These are phyloP conservation scores for Oscheius sp. DNA, from an alignment of 2,888 invertebrate species.

Conservation along the genomic window DNA sequence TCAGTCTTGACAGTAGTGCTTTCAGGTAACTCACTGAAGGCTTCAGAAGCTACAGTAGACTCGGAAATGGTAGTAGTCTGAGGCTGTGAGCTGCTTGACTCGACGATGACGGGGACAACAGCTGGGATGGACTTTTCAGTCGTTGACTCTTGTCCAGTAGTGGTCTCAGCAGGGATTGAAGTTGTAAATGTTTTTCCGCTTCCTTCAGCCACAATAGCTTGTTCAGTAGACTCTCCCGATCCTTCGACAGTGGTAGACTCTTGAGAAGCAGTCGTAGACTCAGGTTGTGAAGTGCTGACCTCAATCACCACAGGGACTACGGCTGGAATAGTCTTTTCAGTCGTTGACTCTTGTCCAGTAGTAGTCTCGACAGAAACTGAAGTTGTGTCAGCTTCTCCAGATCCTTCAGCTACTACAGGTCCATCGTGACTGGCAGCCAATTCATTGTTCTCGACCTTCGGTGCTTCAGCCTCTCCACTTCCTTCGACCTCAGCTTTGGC, in stretches of 20 bases:
- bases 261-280: neutral
- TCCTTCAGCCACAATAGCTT: neutral
- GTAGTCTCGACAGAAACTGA: neutral
- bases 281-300: neutral
- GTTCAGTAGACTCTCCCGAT: slow-evolving; percentile 10
- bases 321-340: neutral
- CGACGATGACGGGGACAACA: no score
- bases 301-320: neutral
- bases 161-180: slow-evolving; percentile 28
- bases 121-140: neutral
- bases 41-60: neutral
- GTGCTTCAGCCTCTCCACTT: slow-evolving; percentile 36
- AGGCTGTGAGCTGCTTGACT: no score
- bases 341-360: neutral
- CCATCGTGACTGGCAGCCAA: slow-evolving; percentile 28
- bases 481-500: slow-evolving; percentile 14
- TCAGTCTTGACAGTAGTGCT: slow-evolving; percentile 20
- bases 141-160: slow-evolving; percentile 1
- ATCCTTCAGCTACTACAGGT: slow-evolving; percentile 22
- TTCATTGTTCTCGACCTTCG: slow-evolving; percentile 11
- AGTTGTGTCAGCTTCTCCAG: neutral
- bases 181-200: neutral
- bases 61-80: slow-evolving; percentile 10
- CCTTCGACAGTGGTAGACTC: neutral
- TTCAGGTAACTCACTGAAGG: neutral